Percentiles rank a stretch among this genome's conserved stretches.
Evolutionary conservation across 2,797 vertebrate genomes (phyloP).

Genomic region (Hydrolagus colliei): DNA sequence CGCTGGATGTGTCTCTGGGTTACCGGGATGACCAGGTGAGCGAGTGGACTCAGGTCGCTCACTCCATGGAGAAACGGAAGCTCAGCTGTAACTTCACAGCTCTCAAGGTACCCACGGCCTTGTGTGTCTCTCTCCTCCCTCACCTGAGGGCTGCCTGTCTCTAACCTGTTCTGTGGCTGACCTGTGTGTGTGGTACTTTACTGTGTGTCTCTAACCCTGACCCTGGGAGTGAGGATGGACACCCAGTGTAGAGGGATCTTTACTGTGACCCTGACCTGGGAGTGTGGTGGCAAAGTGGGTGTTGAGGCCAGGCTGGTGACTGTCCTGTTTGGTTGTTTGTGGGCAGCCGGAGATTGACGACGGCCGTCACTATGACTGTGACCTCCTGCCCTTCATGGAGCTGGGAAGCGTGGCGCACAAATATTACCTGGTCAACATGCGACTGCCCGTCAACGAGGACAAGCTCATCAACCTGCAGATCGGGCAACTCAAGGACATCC

Average conservation of each 20-base stretch:
- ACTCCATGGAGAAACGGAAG: slow-evolving; percentile 76
- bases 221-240: too few species aligned
- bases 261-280: too few species aligned
- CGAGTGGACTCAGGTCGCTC: slow-evolving; percentile 85
- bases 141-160: too few species aligned
- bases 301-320: too few species aligned
- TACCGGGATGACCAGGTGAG: slow-evolving; percentile 72
- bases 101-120: slow-evolving; percentile 60
- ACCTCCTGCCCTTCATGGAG: slow-evolving; percentile 89
- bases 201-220: too few species aligned
- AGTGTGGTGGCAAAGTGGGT: too few species aligned
- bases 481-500: slow-evolving; percentile 87
- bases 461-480: slow-evolving; percentile 86
- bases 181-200: too few species aligned
- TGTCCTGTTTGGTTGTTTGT: too few species aligned
- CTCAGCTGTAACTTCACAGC: slow-evolving; percentile 77
- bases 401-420: slow-evolving; percentile 90
- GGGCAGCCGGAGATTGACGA: slow-evolving; percentile 38
- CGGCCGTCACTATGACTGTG: slow-evolving; percentile 84
- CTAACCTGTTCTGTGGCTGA: too few species aligned
- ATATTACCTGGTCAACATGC: slow-evolving; percentile 92
- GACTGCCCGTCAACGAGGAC: slow-evolving; percentile 79
- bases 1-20: slow-evolving; percentile 77
- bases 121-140: neutral
- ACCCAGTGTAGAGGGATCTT: too few species aligned